Conservation (phyloP, 37 sponge, comb jelly and placozoan genomes). For the Bolinopsis microptera region DNA sequence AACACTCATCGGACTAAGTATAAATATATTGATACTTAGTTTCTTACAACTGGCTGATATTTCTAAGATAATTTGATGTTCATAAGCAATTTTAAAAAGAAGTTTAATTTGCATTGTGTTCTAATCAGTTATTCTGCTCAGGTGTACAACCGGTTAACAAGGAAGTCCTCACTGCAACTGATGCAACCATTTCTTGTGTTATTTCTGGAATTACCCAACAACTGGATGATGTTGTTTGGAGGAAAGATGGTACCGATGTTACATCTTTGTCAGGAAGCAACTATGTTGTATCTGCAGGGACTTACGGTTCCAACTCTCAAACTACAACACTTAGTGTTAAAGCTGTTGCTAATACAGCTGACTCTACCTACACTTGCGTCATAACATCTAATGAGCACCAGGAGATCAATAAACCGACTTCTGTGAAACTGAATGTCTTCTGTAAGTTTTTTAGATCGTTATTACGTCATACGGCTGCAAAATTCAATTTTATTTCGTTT, state of each 20-base stretch:
- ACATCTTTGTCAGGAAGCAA: neutral
- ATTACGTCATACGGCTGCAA: too few species aligned
- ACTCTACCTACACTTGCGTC: neutral
- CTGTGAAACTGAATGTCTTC: neutral
- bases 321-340: neutral
- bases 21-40: neutral
- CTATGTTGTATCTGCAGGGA: neutral
- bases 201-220: conserved; percentile 8
- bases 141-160: too few species aligned
- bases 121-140: too few species aligned
- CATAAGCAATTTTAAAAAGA: too few species aligned
- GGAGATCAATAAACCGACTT: neutral
- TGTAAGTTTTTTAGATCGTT: conserved; percentile 31
- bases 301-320: neutral
- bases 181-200: neutral
- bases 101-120: too few species aligned
- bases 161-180: neutral
- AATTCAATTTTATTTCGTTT: too few species aligned
- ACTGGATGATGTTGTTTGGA: conserved; percentile 18
- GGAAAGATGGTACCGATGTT: neutral
- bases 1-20: neutral
- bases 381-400: neutral
- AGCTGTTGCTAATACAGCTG: conserved; percentile 5
- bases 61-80: neutral
- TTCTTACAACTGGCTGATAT: neutral